Conservation (phyloP, 2,797 vertebrate genomes). For the Paramormyrops hopkinsi region DNA sequence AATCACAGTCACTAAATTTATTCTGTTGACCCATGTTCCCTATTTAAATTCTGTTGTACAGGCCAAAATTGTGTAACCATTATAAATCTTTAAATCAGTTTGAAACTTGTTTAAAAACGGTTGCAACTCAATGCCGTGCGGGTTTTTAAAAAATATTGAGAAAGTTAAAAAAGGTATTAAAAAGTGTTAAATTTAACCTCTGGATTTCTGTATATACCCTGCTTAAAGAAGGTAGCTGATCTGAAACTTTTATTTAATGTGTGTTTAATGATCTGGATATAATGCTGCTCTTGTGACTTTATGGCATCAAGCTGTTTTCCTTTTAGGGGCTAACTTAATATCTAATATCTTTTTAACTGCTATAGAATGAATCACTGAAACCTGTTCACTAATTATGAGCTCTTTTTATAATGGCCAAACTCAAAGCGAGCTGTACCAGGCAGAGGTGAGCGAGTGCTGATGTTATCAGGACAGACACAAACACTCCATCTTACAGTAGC, state of each 20-base stretch:
- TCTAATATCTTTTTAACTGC: not conserved
- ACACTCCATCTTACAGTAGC: constrained; percentile 23
- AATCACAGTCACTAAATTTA: too few relatives aligned
- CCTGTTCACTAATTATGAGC: not conserved
- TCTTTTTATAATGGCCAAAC: not conserved
- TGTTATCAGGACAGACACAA: constrained; percentile 24
- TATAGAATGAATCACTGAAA: constrained; percentile 4
- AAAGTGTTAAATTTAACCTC: too few relatives aligned
- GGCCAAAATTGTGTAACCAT: too few relatives aligned
- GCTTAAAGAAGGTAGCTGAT: not conserved
- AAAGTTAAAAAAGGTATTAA: too few relatives aligned
- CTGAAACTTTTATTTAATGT: not conserved
- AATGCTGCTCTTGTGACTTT: not conserved
- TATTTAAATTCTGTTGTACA: too few relatives aligned
- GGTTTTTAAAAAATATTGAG: too few relatives aligned
- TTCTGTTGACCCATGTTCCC: too few relatives aligned
- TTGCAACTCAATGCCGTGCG: too few relatives aligned
- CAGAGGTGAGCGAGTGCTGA: not conserved
- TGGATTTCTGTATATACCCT: too few relatives aligned
- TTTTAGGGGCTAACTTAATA: not conserved
- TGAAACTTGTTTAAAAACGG: too few relatives aligned
- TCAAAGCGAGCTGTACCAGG: not conserved
- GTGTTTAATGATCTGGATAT: not conserved
- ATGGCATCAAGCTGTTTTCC: not conserved
- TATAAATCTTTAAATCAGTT: too few relatives aligned